These are phyloP conservation scores for Lycophotia porphyrea DNA, from an alignment of 2,888 invertebrate species.

Conservation along the genomic window DNA sequence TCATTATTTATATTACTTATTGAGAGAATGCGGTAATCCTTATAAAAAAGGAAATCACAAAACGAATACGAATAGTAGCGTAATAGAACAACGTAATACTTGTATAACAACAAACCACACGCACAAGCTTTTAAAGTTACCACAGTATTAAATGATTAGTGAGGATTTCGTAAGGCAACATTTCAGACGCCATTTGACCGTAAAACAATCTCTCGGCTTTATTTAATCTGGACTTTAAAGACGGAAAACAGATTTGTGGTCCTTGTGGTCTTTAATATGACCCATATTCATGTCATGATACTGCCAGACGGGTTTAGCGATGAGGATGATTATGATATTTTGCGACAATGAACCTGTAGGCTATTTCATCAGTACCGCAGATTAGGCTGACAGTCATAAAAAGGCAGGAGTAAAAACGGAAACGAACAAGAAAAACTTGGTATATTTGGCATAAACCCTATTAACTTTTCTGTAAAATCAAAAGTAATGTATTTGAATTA, in stretches of 20 bases:
- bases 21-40: constrained; percentile 41
- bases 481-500: not conserved
- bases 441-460: not conserved
- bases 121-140: constrained; percentile 40
- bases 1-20: constrained; percentile 45
- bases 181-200: constrained; percentile 10
- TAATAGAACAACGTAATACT: constrained; percentile 30
- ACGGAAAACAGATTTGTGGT: not conserved
- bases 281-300: not conserved
- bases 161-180: constrained; percentile 19
- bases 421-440: not conserved
- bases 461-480: not conserved
- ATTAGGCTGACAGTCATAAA: not conserved
- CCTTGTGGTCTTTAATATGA: not conserved
- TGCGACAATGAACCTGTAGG: not conserved
- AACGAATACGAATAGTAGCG: constrained; percentile 25
- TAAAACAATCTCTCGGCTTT: constrained; percentile 1
- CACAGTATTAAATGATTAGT: constrained; percentile 36
- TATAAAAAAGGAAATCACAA: constrained; percentile 39
- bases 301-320: not conserved
- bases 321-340: not conserved
- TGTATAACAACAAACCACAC: constrained; percentile 42
- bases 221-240: not conserved
- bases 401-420: not conserved
- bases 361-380: not conserved